phyloP scores from a whole-genome alignment of 2,113 vertebrate species.

The Pelodiscus sinensis region DNA sequence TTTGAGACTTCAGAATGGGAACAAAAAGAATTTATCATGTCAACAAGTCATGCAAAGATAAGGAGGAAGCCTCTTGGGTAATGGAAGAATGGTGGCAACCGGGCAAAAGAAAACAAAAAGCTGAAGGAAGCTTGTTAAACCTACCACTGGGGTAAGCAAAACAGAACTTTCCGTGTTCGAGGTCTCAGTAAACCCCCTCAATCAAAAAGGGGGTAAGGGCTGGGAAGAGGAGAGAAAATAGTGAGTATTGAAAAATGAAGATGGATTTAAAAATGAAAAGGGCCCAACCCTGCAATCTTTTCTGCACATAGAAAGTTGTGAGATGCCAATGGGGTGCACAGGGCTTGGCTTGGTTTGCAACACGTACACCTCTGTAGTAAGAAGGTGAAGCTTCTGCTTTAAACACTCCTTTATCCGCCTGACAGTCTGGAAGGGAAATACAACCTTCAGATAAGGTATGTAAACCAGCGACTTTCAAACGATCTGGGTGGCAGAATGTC shows the following conservation, averaged over 20 bases:
- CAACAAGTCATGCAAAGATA: neutral
- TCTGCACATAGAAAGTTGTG: neutral
- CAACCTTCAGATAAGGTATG: neutral
- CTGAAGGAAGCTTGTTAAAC: neutral
- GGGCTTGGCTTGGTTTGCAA: too few species aligned
- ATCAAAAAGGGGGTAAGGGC: neutral
- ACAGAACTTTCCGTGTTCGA: neutral
- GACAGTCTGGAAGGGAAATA: neutral
- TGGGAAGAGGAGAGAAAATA: neutral
- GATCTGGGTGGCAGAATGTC: too few species aligned
- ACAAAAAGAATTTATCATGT: conserved; percentile 47
- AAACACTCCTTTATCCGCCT: neutral
- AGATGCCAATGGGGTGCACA: neutral
- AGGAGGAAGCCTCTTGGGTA: neutral
- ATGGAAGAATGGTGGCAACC: neutral
- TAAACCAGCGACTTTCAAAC: neutral
- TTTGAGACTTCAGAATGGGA: conserved; percentile 43
- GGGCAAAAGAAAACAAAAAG: neutral
- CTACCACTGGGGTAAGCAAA: neutral
- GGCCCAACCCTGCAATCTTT: neutral
- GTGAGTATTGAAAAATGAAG: neutral
- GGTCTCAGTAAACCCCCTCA: neutral
- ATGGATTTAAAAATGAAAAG: neutral
- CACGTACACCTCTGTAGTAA: neutral
- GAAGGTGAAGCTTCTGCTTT: neutral